Conservation (phyloP, 1,140 invertebrate genomes). For the Drosophila albomicans region DNA sequence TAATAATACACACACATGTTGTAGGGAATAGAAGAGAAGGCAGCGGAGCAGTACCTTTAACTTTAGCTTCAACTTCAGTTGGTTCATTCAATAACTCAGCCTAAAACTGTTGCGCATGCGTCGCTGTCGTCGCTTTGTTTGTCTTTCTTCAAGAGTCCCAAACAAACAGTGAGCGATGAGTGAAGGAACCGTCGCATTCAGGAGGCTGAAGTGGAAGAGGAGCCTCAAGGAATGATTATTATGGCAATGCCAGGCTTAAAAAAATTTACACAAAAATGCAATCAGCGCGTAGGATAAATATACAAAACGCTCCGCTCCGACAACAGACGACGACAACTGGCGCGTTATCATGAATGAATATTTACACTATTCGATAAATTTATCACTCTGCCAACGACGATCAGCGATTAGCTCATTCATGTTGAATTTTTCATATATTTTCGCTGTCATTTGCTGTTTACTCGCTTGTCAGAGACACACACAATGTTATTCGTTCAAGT, state of each 20-base stretch:
- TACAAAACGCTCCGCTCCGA: constrained; percentile 50
- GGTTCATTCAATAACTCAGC: constrained; percentile 43
- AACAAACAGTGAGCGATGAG: constrained; percentile 37
- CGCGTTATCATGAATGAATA: constrained; percentile 66
- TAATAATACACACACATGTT: not conserved
- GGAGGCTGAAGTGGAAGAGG: not conserved
- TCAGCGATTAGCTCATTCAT: constrained; percentile 27
- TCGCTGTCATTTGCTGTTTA: constrained; percentile 37
- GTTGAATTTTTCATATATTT: constrained; percentile 47
- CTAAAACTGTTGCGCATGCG: constrained; percentile 54
- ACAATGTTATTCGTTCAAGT: constrained; percentile 16
- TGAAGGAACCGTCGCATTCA: constrained; percentile 6
- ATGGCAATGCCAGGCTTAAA: constrained; percentile 40
- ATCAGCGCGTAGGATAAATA: constrained; percentile 64
- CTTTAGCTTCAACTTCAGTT: not conserved
- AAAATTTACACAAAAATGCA: constrained; percentile 77
- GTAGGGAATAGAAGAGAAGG: not conserved
- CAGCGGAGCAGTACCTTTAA: not conserved
- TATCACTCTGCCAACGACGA: constrained; percentile 42
- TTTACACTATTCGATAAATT: constrained; percentile 68
- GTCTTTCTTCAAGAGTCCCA: constrained; percentile 35
- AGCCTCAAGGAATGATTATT: constrained; percentile 22
- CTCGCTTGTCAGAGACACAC: constrained; percentile 23
- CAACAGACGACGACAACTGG: constrained; percentile 41
- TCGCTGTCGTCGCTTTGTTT: constrained; percentile 35